phyloP scores from a whole-genome alignment of 2,113 vertebrate species.

The Psilopogon haemacephalus region DNA sequence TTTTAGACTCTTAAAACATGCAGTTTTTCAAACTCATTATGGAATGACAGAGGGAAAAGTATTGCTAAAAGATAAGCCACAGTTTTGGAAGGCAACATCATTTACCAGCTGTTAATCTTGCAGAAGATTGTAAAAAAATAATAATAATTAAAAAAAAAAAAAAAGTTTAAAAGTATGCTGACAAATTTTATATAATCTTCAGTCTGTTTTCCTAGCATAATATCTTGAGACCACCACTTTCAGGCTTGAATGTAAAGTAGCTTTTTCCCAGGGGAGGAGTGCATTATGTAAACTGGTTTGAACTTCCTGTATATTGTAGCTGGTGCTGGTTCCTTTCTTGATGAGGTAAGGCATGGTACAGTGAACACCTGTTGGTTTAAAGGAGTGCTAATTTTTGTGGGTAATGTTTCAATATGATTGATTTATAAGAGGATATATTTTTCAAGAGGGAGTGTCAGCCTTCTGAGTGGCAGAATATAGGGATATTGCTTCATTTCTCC shows the following conservation, averaged over 20 bases:
- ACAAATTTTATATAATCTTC: not conserved
- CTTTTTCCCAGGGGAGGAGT: not conserved
- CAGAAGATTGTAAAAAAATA: not conserved
- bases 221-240: not conserved
- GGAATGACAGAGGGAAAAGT: not conserved
- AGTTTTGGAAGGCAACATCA: not conserved
- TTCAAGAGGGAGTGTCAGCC: not conserved
- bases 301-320: not conserved
- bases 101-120: not conserved
- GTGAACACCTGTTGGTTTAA: not conserved
- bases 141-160: too few species aligned
- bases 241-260: not conserved
- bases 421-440: not conserved
- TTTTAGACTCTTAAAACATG: not conserved
- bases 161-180: not conserved
- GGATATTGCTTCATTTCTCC: not conserved
- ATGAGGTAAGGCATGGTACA: not conserved
- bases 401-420: not conserved
- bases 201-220: not conserved
- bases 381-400: not conserved
- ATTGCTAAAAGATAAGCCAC: not conserved
- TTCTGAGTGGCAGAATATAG: not conserved
- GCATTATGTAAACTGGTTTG: not conserved
- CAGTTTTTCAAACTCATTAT: not conserved
- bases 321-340: not conserved